Evolutionary conservation across 2,797 vertebrate species (phyloP), one percentile per base, ranked within the genome.

Genomic region (Clarias laeviceps): DNA sequence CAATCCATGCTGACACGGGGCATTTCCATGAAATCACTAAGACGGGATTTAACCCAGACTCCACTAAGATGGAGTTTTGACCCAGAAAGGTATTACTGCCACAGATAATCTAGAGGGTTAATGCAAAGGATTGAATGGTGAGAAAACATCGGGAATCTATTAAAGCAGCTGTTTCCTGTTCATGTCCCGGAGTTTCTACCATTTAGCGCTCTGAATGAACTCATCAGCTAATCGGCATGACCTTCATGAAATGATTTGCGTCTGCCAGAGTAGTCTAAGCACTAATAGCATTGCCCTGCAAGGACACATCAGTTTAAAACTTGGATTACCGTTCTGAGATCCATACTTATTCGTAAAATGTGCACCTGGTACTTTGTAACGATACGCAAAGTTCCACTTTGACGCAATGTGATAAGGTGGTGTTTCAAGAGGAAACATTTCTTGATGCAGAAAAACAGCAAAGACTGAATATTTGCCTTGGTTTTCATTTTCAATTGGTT

Each of bases 1-100:
- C 66, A 80, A 82, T 34, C 77, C 76, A 84, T 86, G 84, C 73
- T 59, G 85, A 82, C 78, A 72, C 78, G 74, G 80, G 74, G 54
- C 85, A 73, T 79, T 90, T 88, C 86, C 74, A 64, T 77, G 65
- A 89, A 90, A 90, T 91, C 91, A 90, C 77, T 88, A 87, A 87
- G 83, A 40, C 81, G 84, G 83, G 82, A 86, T 88, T 54, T 54
- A 54, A 54, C 50, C 50, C 50, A 54, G 50, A 54, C 50, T 54
- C 50, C 50, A 14, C 50, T 54, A 87, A 87, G 83, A 40, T 82
- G 84, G 83, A 83, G 87, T 87, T 54, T 2, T 66, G 32, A 66
- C 69, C 59, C 5, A 40, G 85, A 80, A 78, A 82, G 61, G 79
- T 83, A 73, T 84, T 88, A 88, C 89, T 89, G 69, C n/a, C 29